These are phyloP conservation scores for Novumbra hubbsi DNA, from an alignment of 2,797 vertebrate species.

Conservation along the genomic window DNA sequence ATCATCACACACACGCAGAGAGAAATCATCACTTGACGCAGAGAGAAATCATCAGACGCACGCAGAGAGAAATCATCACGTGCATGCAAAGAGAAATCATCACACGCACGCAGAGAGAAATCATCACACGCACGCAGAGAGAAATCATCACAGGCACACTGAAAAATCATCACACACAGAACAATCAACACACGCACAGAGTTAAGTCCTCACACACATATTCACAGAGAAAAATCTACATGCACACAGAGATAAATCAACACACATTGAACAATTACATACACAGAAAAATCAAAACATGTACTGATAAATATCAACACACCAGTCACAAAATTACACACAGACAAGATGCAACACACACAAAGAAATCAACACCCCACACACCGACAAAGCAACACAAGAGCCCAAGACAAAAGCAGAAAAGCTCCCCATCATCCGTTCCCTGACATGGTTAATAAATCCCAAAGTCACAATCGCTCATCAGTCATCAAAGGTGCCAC, in stretches of 20 bases:
- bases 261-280: neutral
- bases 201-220: no score
- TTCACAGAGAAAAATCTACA: neutral
- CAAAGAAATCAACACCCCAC: neutral
- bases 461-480: neutral
- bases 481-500: neutral
- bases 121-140: neutral
- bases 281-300: neutral
- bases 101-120: neutral
- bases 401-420: neutral
- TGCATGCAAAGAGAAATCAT: no score
- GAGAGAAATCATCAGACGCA: neutral
- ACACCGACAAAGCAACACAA: neutral
- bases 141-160: no score
- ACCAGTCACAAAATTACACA: no score
- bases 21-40: neutral
- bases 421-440: neutral
- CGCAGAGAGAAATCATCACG: neutral
- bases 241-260: no score
- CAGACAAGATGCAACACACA: neutral
- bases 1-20: neutral
- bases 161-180: neutral
- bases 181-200: no score
- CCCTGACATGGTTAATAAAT: slow-evolving; percentile 3
- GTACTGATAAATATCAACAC: no score